phyloP scores from a whole-genome alignment of 1,140 invertebrate species.

The Probaryconus sp. region DNA sequence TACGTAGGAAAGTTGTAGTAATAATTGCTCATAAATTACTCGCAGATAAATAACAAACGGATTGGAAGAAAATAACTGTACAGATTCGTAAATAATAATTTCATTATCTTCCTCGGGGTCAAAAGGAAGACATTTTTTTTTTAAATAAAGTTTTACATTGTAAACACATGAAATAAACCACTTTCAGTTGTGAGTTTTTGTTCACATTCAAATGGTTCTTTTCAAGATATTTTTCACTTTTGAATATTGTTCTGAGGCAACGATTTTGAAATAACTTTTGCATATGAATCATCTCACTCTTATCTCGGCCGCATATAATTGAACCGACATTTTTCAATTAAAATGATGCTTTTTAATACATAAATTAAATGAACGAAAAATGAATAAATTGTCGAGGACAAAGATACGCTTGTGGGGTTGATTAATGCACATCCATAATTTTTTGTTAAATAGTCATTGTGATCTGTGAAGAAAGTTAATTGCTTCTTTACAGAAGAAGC shows the following conservation, averaged over 20 bases:
- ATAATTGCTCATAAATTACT: too few relatives aligned
- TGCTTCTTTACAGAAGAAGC: slow-evolving; percentile 55
- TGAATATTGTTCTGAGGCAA: not conserved
- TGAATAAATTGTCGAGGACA: slow-evolving; percentile 41
- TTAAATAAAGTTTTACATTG: too few relatives aligned
- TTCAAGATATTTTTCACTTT: too few relatives aligned
- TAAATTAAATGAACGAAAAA: slow-evolving; percentile 29
- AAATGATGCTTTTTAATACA: slow-evolving; percentile 25
- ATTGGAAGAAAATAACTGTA: too few relatives aligned
- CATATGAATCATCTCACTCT: slow-evolving; percentile 29
- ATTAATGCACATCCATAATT: slow-evolving; percentile 50
- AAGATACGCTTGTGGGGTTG: slow-evolving; percentile 63
- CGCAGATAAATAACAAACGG: too few relatives aligned
- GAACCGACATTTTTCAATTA: slow-evolving; percentile 39
- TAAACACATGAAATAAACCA: too few relatives aligned
- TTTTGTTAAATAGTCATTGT: slow-evolving; percentile 45
- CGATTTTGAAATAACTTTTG: slow-evolving; percentile 8
- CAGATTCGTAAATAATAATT: too few relatives aligned
- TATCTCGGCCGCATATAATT: slow-evolving; percentile 17
- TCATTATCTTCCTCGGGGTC: too few relatives aligned
- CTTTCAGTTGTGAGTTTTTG: too few relatives aligned
- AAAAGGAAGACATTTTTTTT: too few relatives aligned
- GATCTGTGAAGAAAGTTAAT: slow-evolving; percentile 43
- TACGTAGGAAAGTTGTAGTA: too few relatives aligned
- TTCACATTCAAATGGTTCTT: too few relatives aligned